Base-by-base conservation (phyloP, 2,113 vertebrate genomes). In the Stigmatopora nigra region DNA sequence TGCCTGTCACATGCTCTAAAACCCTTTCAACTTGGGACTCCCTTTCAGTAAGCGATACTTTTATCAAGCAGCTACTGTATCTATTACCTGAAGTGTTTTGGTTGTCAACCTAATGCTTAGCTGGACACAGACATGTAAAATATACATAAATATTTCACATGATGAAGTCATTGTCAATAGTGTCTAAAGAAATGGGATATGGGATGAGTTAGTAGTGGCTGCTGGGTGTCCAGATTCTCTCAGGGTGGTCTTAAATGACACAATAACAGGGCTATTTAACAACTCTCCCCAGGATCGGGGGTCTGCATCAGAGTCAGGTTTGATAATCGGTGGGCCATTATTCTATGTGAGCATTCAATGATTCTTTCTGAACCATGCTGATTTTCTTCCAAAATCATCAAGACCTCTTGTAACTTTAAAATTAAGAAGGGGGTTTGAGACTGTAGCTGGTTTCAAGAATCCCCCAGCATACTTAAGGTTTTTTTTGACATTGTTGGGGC, bases 1-100 rank as follows among this genome's bases (percentile, higher is more conserved):
- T 35, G 63, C 49, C 53, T 16, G 15, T 57, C 47, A 65, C 25
- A 65, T 12, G 45, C 45, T 25, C 44, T 4, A 55, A 65, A 72
- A 63, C 56, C 63, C 22, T 60, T 53, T 44, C 69, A 57, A 46
- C 36, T 62, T 0, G 17, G 56, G 38, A 1, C 53, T 52, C 41
- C 53, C 13, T 20, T 68, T 68, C 38, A 17, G 57, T 41, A 19
- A 61, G 17, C 2, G 35, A 41, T 59, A 31, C 1, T 58, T 59
- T 59, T 36, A n/a, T 1, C 5, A 36, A 35, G 16, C 35, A 41
- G 17, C 57, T 60, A 41, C 38, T 19, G n/a, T 6, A 22, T 16
- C 16, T 19, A 16, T 59, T 35, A 59, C 35, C 31, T 59, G 31
- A 11, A 19, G 51, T 55, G 20, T 19, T 13, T 44, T 13, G 25